Conservation (phyloP, 2,888 invertebrate genomes). For the Melinopterus prodromus region DNA sequence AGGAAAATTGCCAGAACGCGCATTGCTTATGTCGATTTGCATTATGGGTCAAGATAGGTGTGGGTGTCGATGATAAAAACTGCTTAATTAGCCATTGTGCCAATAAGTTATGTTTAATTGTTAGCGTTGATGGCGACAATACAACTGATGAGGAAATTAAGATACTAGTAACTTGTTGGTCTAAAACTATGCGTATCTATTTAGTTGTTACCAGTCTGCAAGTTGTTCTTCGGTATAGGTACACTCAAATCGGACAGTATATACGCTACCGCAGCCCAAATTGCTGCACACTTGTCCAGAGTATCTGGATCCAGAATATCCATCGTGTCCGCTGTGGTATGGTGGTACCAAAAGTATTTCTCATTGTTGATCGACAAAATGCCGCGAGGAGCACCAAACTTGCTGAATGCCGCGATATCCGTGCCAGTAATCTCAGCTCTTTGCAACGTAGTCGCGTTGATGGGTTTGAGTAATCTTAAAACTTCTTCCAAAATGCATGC, state of each 20-base stretch:
- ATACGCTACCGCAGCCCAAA: slow-evolving; percentile 81
- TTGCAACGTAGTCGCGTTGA: slow-evolving; percentile 72
- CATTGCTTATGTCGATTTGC: neutral
- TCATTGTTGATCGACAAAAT: slow-evolving; percentile 73
- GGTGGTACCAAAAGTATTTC: slow-evolving; percentile 81
- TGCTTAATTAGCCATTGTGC: neutral
- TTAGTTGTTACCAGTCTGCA: no score
- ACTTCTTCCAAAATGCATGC: slow-evolving; percentile 75
- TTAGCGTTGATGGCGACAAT: no score
- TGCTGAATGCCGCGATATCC: slow-evolving; percentile 72
- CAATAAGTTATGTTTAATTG: neutral
- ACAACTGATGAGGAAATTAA: no score
- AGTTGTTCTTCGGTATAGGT: slow-evolving; percentile 67
- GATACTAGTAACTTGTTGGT: no score
- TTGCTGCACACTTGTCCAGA: slow-evolving; percentile 77
- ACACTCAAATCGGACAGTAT: slow-evolving; percentile 79
- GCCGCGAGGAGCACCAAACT: slow-evolving; percentile 74
- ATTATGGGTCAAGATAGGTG: neutral
- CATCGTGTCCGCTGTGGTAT: slow-evolving; percentile 82
- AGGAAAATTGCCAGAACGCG: neutral
- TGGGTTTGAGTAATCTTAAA: slow-evolving; percentile 70
- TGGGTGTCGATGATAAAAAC: neutral
- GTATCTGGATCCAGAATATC: slow-evolving; percentile 73
- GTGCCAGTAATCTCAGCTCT: slow-evolving; percentile 68
- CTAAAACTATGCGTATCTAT: no score